Percentiles rank a stretch among this genome's conserved stretches.
phyloP scores from a whole-genome alignment of 1,140 invertebrate genomes.

The Leptonema lineaticorne region DNA sequence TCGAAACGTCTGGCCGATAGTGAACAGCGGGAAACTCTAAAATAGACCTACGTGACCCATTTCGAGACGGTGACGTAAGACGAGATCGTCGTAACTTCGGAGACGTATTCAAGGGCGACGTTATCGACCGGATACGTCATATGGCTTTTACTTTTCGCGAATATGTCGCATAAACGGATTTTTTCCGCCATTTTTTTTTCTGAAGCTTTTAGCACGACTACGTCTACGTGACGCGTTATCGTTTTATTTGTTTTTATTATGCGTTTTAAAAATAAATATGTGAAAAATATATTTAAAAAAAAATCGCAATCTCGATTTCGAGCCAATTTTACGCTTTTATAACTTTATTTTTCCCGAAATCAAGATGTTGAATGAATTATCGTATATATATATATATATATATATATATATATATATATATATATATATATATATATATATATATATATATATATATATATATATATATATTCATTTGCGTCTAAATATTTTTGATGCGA shows the following conservation, averaged over 20 bases:
- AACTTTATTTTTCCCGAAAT: too few species aligned
- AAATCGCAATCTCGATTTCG: too few species aligned
- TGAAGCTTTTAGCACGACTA: too few species aligned
- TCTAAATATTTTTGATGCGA: background rate
- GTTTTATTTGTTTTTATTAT: too few species aligned
- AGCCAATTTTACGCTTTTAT: too few species aligned
- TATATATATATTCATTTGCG: background rate
- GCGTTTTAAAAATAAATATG: too few species aligned
- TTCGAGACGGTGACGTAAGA: background rate
- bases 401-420: background rate
- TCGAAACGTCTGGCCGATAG: background rate
- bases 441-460: background rate
- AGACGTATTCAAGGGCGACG: background rate
- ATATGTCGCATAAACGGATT: too few species aligned
- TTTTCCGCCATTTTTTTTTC: too few species aligned
- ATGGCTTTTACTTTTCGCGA: too few species aligned
- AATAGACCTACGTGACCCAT: slow-evolving; percentile 6
- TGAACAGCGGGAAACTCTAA: background rate
- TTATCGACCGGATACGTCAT: background rate
- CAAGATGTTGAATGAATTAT: background rate
- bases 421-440: background rate
- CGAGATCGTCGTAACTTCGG: background rate
- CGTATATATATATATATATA: background rate
- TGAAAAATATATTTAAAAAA: too few species aligned
- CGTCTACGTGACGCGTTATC: too few species aligned